Percentiles rank a stretch among this genome's conserved stretches.
phyloP scores from a whole-genome alignment of 1,140 invertebrate genomes.

The Scylla paramamosain region DNA sequence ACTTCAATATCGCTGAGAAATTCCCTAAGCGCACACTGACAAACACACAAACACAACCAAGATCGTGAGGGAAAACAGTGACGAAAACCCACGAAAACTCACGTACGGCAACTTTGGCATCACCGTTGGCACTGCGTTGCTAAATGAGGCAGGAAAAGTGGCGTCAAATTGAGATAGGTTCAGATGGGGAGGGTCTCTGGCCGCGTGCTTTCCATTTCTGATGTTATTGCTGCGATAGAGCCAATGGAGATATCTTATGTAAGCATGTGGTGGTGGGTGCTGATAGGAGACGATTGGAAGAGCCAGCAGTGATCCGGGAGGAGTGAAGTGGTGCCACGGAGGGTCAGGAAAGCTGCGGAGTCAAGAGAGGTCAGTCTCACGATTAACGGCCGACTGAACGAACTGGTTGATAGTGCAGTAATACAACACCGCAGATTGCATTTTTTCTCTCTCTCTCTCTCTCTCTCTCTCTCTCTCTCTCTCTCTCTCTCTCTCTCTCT shows the following conservation, averaged over 20 bases:
- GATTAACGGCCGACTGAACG: neutral
- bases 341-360: neutral
- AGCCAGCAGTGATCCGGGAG: neutral
- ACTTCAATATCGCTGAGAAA: too few relatives aligned
- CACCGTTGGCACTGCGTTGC: too few relatives aligned
- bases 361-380: neutral
- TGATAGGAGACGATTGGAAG: neutral
- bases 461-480: neutral
- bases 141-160: too few relatives aligned
- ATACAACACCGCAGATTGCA: constrained; percentile 1
- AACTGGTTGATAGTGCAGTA: neutral
- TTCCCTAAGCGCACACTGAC: neutral
- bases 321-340: neutral
- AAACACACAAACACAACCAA: neutral
- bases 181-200: too few relatives aligned
- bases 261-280: neutral
- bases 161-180: too few relatives aligned
- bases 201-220: too few relatives aligned
- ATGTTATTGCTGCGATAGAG: too few relatives aligned
- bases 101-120: too few relatives aligned
- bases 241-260: neutral
- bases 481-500: neutral
- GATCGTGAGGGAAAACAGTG: neutral
- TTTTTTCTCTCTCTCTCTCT: neutral
- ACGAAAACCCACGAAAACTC: neutral